Percentiles rank a stretch among this genome's conserved stretches.
phyloP scores from a whole-genome alignment of 2,888 invertebrate species.

The Dorcus parallelipipedus region DNA sequence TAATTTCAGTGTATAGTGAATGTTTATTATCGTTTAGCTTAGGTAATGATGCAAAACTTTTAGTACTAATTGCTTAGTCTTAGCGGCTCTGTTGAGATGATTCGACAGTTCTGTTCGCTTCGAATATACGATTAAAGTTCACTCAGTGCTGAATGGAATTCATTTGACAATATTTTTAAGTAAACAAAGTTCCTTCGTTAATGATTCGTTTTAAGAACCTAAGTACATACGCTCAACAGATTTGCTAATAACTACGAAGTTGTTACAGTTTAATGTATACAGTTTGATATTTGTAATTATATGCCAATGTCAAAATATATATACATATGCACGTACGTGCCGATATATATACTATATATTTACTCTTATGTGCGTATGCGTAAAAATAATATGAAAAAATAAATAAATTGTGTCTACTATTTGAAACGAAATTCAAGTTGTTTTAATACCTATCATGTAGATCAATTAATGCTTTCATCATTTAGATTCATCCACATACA shows the following conservation, averaged over 20 bases:
- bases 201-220: neutral
- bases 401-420: constrained; percentile 37
- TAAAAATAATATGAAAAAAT: constrained; percentile 15
- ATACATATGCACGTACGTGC: neutral
- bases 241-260: constrained; percentile 13
- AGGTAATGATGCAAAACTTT: constrained; percentile 1
- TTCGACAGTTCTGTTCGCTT: too few relatives aligned
- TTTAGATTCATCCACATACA: neutral
- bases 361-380: constrained; percentile 4
- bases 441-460: constrained; percentile 6
- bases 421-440: constrained; percentile 7
- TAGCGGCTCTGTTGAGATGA: neutral
- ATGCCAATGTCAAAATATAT: constrained; percentile 10
- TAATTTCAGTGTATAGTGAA: constrained; percentile 7
- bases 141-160: too few relatives aligned
- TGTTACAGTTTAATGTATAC: constrained; percentile 30
- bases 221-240: constrained; percentile 18
- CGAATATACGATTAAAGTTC: too few relatives aligned
- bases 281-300: constrained; percentile 32
- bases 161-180: too few relatives aligned
- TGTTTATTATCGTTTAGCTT: constrained; percentile 6
- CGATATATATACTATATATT: neutral
- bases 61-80: neutral
- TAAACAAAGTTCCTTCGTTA: too few relatives aligned
- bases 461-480: too few relatives aligned